Percentiles rank a stretch among this genome's conserved stretches.
Evolutionary conservation across 2,113 vertebrate genomes (phyloP).

Genomic region (Neodon shergylaensis): DNA sequence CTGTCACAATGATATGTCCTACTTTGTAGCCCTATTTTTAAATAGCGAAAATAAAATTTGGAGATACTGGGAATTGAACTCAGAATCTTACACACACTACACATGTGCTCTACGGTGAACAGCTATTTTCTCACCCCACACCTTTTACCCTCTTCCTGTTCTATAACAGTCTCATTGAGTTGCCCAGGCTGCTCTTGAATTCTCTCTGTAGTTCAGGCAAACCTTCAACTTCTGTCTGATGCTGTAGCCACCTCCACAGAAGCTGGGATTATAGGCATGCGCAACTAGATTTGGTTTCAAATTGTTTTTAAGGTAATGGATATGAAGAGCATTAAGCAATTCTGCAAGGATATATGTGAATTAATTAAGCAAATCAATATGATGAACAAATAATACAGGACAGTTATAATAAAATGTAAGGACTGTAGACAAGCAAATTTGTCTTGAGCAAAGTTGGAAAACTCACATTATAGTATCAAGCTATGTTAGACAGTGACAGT

Average conservation of each 20-base stretch:
- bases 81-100: neutral
- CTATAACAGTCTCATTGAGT: neutral
- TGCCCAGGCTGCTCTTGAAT: neutral
- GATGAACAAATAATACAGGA: neutral
- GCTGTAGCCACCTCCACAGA: neutral
- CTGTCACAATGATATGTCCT: neutral
- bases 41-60: neutral
- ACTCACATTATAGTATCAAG: neutral
- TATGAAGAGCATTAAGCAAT: neutral
- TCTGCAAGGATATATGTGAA: neutral
- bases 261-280: neutral
- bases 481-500: neutral
- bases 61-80: neutral
- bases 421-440: neutral
- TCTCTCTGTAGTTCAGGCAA: neutral
- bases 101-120: too few species aligned
- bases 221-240: neutral
- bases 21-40: neutral
- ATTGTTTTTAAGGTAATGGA: neutral
- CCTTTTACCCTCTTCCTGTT: neutral
- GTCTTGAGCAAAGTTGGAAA: neutral
- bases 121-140: neutral
- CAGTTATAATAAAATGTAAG: neutral
- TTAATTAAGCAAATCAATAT: neutral
- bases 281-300: neutral